Percentiles rank a stretch among this genome's conserved stretches.
Evolutionary conservation across 1,140 invertebrate genomes (phyloP).

Genomic region (Lasioglossum albipes): DNA sequence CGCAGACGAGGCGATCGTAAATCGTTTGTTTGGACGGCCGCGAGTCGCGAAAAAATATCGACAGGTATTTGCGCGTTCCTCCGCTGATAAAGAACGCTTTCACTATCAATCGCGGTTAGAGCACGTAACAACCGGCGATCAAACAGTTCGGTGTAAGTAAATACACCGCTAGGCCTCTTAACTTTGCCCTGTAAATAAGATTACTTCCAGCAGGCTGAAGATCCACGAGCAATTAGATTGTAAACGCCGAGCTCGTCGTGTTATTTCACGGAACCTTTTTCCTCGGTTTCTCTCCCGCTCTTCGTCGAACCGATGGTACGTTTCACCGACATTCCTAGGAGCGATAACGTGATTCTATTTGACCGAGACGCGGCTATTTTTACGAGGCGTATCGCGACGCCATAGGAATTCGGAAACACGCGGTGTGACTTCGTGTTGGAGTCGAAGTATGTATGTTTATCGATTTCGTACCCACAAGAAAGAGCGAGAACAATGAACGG

Average conservation of each 20-base stretch:
- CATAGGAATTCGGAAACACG: neutral
- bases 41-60: neutral
- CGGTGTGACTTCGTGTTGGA: neutral
- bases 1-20: no score
- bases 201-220: slow-evolving; percentile 44
- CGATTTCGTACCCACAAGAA: neutral
- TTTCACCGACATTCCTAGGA: neutral
- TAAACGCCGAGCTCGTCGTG: slow-evolving; percentile 32
- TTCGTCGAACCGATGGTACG: no score
- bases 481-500: no score
- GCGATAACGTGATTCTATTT: neutral
- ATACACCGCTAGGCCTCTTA: slow-evolving; percentile 49
- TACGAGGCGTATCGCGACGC: slow-evolving; percentile 10
- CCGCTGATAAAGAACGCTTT: slow-evolving; percentile 35
- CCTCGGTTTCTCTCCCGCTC: no score
- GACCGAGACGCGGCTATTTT: neutral
- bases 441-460: neutral
- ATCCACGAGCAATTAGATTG: slow-evolving; percentile 55
- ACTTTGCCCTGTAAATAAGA: slow-evolving; percentile 57
- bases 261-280: neutral
- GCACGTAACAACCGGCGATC: slow-evolving; percentile 21
- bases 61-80: slow-evolving; percentile 10
- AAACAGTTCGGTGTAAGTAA: slow-evolving; percentile 43
- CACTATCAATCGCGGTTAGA: slow-evolving; percentile 49
- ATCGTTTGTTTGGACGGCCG: neutral